A percentile compares a stretch with the other conserved stretches of the same genome.
phyloP scores from a whole-genome alignment of 2,888 invertebrate genomes.

The Campopleginae sp. region DNA sequence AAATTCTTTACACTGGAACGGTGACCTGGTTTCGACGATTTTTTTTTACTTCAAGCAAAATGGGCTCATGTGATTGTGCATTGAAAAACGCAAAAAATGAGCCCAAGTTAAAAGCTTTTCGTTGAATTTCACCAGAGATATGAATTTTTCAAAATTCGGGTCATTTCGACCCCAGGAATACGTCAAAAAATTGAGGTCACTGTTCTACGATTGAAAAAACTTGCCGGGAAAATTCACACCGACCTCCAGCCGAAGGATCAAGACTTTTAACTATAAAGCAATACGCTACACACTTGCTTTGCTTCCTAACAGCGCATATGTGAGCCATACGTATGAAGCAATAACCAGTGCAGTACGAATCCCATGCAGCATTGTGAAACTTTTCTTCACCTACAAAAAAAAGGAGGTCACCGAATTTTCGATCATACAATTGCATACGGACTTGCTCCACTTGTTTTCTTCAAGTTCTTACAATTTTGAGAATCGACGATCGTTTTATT shows the following conservation, averaged over 20 bases:
- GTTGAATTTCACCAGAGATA: too few species aligned
- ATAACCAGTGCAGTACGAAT: conserved; percentile 91
- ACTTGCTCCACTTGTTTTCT: too few species aligned
- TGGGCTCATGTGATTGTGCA: too few species aligned
- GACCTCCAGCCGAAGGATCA: not conserved
- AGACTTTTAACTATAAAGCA: not conserved
- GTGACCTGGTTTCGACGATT: too few species aligned
- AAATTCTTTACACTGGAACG: too few species aligned
- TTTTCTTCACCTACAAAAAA: conserved; percentile 67
- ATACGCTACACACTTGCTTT: conserved; percentile 84
- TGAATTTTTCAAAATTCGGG: too few species aligned
- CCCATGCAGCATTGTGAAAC: conserved; percentile 93
- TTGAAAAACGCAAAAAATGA: too few species aligned
- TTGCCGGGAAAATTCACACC: not conserved
- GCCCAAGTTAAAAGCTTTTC: too few species aligned
- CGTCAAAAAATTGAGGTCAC: too few species aligned
- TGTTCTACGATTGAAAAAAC: too few species aligned
- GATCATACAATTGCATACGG: not conserved
- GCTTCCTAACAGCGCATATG: conserved; percentile 85
- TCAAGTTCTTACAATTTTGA: not conserved
- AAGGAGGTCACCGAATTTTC: not conserved
- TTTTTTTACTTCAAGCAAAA: too few species aligned
- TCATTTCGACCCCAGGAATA: too few species aligned
- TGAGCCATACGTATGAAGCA: conserved; percentile 89
- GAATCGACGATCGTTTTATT: not conserved